Conservation (phyloP, 2,113 vertebrate species). For the Nanorana parkeri region DNA sequence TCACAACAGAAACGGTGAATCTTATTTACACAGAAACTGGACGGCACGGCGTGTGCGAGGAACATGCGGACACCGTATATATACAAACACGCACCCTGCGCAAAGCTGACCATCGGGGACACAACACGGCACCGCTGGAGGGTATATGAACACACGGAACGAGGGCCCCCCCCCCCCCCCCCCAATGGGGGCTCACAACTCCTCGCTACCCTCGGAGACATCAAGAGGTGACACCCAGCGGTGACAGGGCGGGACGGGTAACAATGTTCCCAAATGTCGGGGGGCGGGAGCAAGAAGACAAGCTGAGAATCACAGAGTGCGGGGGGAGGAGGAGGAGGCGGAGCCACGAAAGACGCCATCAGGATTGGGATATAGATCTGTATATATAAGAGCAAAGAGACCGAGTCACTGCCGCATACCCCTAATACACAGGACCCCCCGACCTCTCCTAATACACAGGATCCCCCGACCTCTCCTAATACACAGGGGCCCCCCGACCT, state of each 20-base stretch:
- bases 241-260: conserved; percentile 19
- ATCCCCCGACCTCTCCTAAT: neutral
- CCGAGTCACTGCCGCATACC: neutral
- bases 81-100: conserved; percentile 53
- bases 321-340: neutral
- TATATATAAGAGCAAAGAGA: too few relatives aligned
- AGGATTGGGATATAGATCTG: too few relatives aligned
- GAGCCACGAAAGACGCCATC: neutral
- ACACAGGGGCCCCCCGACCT: neutral
- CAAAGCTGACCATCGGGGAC: conserved; percentile 43
- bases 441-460: neutral
- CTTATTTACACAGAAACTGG: conserved; percentile 51
- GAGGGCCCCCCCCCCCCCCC: conserved; percentile 9
- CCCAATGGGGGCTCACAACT: conserved; percentile 17
- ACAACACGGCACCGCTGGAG: conserved; percentile 48
- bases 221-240: conserved; percentile 19
- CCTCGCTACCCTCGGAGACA: conserved; percentile 37
- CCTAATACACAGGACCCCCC: neutral
- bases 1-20: conserved; percentile 53
- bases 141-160: conserved; percentile 39
- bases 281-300: conserved; percentile 19
- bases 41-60: conserved; percentile 47
- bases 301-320: conserved; percentile 15
- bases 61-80: conserved; percentile 57
- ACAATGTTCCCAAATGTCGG: conserved; percentile 22